Evolutionary conservation across 2,888 invertebrate species (phyloP), one percentile per base, ranked within the genome.

Genomic region (Schrankia costaestrigalis): DNA sequence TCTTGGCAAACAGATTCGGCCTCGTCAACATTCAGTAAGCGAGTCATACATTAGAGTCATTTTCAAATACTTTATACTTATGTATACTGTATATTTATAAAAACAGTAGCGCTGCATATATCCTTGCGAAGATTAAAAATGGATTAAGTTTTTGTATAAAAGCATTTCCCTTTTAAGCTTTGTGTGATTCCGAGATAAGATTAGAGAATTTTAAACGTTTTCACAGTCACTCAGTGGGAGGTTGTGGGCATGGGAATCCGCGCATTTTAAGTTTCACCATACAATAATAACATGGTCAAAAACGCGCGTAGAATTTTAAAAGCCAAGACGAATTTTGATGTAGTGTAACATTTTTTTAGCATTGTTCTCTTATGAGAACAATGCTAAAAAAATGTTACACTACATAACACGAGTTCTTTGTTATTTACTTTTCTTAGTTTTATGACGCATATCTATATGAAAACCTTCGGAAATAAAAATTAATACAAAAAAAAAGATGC

Each of bases 221-320:
- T 37, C 21, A 32, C 46, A 45, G 46, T 49, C 45, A 52, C 53
- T 52, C 55, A 41, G 44, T 53, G 42, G 52, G 46, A 63, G 68
- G 70, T 69, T 59, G 62, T 61, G 55, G 62, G 46, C 60, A 63
- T 51, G 56, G 52, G 42, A 47, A 47, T 30, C 38, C 41, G 44
- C 46, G 31, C 48, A 57, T 58, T 63, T 56, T 54, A 56, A 55
- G 41, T 45, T 40, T 49, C 40, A 40, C 38, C 30, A 35, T 31
- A 55, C 45, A 54, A 54, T 56, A 63, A 62, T 60, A 53, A 51
- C 56, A 40, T 46, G 46, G 49, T 35, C 35, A 49, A 46, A 49
- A 54, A 47, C 46, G 55, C 45, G 56, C 29, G 26, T 41, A 40
- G 64, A 62, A 63, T 69, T 60, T 58, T 56, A 57, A 60, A 45